Conservation (phyloP, 1,140 invertebrate species). For the Stegodyphus mimosarum region DNA sequence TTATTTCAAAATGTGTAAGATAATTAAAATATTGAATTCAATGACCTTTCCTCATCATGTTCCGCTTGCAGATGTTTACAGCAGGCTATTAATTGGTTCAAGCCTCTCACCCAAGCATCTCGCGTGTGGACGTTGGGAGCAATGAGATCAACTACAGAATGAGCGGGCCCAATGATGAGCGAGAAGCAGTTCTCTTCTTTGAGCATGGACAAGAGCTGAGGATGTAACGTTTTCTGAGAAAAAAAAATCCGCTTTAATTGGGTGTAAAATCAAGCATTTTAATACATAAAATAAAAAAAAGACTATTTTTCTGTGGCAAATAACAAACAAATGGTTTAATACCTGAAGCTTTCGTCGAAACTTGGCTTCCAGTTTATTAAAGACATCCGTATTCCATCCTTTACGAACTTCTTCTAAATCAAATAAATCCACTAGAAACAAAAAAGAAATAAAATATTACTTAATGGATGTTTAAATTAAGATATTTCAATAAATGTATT, state of each 20-base stretch:
- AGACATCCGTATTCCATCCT: conserved; percentile 71
- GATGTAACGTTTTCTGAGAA: conserved; percentile 33
- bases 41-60: conserved; percentile 42
- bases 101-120: conserved; percentile 71
- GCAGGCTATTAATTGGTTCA: conserved; percentile 67
- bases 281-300: background rate
- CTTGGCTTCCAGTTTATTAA: conserved; percentile 67
- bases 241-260: background rate
- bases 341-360: conserved; percentile 46
- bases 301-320: background rate
- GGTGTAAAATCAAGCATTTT: background rate
- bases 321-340: background rate
- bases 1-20: no score
- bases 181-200: conserved; percentile 71
- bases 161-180: conserved; percentile 67
- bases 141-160: conserved; percentile 63
- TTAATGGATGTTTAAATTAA: no score
- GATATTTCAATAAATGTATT: no score
- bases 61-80: conserved; percentile 63
- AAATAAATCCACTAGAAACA: conserved; percentile 67
- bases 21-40: no score
- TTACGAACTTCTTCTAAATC: conserved; percentile 70
- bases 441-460: background rate
- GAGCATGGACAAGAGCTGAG: conserved; percentile 60
- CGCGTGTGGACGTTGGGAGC: conserved; percentile 67